Conservation (phyloP, 1,140 invertebrate species). For the Scaptomyza hsui region DNA sequence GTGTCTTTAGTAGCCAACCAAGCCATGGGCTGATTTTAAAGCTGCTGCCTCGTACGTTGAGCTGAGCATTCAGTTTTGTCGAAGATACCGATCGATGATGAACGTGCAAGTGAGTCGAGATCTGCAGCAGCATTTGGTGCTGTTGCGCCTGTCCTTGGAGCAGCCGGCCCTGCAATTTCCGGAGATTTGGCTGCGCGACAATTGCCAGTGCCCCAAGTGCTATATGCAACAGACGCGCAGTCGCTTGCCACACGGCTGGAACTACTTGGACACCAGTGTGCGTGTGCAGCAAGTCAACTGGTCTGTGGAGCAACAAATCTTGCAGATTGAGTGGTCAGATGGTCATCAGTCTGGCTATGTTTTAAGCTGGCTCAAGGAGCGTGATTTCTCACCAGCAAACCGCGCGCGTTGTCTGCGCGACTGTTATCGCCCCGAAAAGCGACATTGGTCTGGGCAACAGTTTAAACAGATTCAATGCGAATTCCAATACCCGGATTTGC, state of each 20-base stretch:
- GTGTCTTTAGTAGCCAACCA: constrained; percentile 14
- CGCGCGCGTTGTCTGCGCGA: constrained; percentile 84
- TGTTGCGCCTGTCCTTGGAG: constrained; percentile 27
- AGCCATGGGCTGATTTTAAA: constrained; percentile 12
- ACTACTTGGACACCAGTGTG: constrained; percentile 59
- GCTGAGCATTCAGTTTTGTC: neutral
- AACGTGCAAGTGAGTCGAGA: constrained; percentile 16
- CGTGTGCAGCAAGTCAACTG: constrained; percentile 49
- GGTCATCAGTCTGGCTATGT: constrained; percentile 85
- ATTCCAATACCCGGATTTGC: constrained; percentile 85
- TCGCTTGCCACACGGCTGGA: constrained; percentile 82
- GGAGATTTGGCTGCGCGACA: constrained; percentile 88
- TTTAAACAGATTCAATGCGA: constrained; percentile 85
- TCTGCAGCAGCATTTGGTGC: constrained; percentile 38
- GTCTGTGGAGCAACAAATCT: constrained; percentile 22
- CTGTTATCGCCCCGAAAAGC: constrained; percentile 85
- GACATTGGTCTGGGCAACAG: constrained; percentile 85
- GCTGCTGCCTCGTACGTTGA: neutral
- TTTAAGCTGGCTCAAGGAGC: constrained; percentile 86
- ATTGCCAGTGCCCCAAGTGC: constrained; percentile 88
- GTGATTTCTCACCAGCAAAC: constrained; percentile 85
- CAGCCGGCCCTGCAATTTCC: constrained; percentile 85
- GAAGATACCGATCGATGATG: neutral
- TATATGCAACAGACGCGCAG: constrained; percentile 87
- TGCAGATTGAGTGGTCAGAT: constrained; percentile 85